A percentile compares a stretch with the other conserved stretches of the same genome.
Evolutionary conservation across 2,888 invertebrate species (phyloP).

Genomic region (Harpalus rubripes): DNA sequence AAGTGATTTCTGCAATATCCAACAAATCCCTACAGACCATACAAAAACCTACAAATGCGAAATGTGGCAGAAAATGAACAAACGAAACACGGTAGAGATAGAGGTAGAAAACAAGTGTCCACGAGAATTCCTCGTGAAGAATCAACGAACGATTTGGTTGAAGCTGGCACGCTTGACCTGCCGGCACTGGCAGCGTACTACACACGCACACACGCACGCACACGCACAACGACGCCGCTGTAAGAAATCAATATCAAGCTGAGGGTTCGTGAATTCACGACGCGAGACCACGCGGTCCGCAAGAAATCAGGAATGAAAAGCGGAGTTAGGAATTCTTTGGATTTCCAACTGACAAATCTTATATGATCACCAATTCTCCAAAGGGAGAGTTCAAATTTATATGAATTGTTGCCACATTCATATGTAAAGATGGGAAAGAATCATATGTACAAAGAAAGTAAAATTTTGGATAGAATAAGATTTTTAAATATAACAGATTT

Average conservation of each 20-base stretch:
- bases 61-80: slow-evolving; percentile 25
- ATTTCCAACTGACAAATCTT: neutral
- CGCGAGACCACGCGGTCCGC: slow-evolving; percentile 1
- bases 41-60: neutral
- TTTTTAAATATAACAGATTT: too few relatives aligned
- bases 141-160: slow-evolving; percentile 14
- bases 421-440: too few relatives aligned
- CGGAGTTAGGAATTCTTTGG: neutral
- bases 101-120: slow-evolving; percentile 17
- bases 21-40: neutral
- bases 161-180: slow-evolving; percentile 48
- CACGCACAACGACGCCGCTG: slow-evolving; percentile 29
- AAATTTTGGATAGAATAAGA: too few relatives aligned
- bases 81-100: neutral
- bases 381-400: neutral
- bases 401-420: neutral
- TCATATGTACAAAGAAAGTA: too few relatives aligned
- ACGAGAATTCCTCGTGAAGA: neutral
- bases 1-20: too few relatives aligned
- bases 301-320: neutral
- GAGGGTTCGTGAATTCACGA: slow-evolving; percentile 31
- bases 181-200: slow-evolving; percentile 3
- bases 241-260: slow-evolving; percentile 63
- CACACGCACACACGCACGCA: slow-evolving; percentile 38
- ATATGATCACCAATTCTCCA: neutral